These are phyloP conservation scores for Linurgus olivaceus DNA, from an alignment of 2,797 vertebrate genomes.

Conservation along the genomic window DNA sequence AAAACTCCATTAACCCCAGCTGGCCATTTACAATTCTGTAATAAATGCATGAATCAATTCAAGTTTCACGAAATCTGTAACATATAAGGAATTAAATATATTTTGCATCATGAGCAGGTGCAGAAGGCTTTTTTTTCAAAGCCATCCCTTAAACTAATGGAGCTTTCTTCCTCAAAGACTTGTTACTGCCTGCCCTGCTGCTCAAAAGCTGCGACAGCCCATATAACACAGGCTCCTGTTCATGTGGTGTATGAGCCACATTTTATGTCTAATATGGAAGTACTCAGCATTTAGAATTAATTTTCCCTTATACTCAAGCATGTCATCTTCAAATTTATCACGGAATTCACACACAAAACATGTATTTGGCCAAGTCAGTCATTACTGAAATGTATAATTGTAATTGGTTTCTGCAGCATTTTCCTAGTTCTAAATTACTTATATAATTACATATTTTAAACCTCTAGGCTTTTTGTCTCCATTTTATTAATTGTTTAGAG, in stretches of 20 bases:
- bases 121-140: not conserved
- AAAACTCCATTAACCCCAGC: not conserved
- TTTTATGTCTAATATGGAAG: not conserved
- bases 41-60: not conserved
- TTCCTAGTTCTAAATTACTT: conserved; percentile 36
- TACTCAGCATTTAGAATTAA: conserved; percentile 1
- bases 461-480: conserved; percentile 43
- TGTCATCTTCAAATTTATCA: not conserved
- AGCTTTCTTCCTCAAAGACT: not conserved
- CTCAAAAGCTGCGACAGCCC: not conserved
- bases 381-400: conserved; percentile 16
- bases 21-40: not conserved
- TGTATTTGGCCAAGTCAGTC: conserved; percentile 32
- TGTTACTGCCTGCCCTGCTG: conserved; percentile 5
- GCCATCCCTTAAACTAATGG: not conserved
- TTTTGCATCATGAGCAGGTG: not conserved
- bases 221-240: not conserved
- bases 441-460: conserved; percentile 53
- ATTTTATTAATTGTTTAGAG: conserved; percentile 57
- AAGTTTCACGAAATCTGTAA: not conserved
- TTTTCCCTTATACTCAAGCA: not conserved
- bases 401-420: conserved; percentile 48
- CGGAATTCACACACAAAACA: conserved; percentile 5
- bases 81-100: not conserved
- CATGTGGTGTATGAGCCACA: not conserved